Base-by-base conservation (phyloP, 2,888 invertebrate genomes). In the Perithous albicinctus region DNA sequence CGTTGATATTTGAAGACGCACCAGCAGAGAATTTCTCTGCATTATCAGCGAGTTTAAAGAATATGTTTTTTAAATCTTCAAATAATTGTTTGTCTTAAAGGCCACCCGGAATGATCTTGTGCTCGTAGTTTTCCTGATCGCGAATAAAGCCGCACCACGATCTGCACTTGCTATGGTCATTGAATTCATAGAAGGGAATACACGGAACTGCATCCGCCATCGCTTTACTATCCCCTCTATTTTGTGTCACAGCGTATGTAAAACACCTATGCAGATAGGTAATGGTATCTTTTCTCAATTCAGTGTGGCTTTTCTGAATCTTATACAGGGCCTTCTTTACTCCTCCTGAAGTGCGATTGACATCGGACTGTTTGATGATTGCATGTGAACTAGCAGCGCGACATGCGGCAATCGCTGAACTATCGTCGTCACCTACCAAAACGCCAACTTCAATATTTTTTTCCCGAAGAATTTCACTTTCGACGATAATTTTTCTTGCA, bases 201-300 rank as follows among this genome's bases (percentile, higher is more conserved):
- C 35, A 18, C 48, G 59, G 70, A n/a, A 85, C 67, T 7, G 84
- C 67, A 38, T 20, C 38, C n/a, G 79, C 70, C 78, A 86, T 54
- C 6, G 6, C 54, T 23, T 23, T 5, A 18, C 43, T 59, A 23
- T 85, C 74, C 0, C 84, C 85, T 56, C 54, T 69, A 63, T 85
- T 84, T 59, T 85, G 80, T 7, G 23, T 18, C 51, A 54, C 5
- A 18, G 51, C 85, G 73, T 86, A 87, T 0, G 81, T 86, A 26
- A 85, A 85, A 54, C 86, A 87, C 43, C 83, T 20, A 66, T 85
- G 81, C 3, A 84, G 41, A 48, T 85, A 84, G 6, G 8, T 69
- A 6, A 85, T 84, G 0, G 26, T 15, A n/a, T 86, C 80, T 64
- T 63, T 69, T 0, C 15, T 59, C 8, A 85, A 12, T 81, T 85